Conservation (phyloP, 2,113 vertebrate genomes). For the Boulengeromyrus knoepffleri region DNA sequence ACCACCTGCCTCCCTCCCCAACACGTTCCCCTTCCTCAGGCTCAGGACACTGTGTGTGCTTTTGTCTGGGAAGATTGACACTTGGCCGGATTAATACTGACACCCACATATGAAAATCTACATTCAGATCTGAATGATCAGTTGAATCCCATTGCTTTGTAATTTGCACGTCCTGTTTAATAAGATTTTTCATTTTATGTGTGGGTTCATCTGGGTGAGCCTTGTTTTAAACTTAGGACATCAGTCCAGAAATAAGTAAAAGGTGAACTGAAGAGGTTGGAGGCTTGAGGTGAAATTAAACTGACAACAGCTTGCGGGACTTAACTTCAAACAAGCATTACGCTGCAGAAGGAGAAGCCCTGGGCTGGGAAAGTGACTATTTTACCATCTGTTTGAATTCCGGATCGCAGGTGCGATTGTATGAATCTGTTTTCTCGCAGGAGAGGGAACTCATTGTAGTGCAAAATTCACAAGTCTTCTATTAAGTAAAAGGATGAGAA, state of each 20-base stretch:
- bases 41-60: neutral
- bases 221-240: neutral
- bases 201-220: neutral
- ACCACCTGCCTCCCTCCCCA: neutral
- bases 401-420: neutral
- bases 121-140: neutral
- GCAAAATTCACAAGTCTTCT: neutral
- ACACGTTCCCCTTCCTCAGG: neutral
- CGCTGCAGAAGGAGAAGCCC: neutral
- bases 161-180: neutral
- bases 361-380: too few relatives aligned
- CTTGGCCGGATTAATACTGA: neutral
- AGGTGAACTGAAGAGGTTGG: neutral
- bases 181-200: neutral
- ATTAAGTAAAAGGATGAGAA: neutral
- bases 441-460: neutral
- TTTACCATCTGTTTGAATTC: neutral
- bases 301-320: neutral
- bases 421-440: neutral
- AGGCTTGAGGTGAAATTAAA: neutral
- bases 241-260: neutral
- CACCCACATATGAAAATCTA: slow-evolving; percentile 9
- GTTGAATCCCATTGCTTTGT: neutral
- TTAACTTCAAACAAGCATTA: neutral
- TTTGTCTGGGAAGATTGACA: slow-evolving; percentile 1